Evolutionary conservation across 2,888 invertebrate genomes (phyloP).

Genomic region (Apamea crenata): DNA sequence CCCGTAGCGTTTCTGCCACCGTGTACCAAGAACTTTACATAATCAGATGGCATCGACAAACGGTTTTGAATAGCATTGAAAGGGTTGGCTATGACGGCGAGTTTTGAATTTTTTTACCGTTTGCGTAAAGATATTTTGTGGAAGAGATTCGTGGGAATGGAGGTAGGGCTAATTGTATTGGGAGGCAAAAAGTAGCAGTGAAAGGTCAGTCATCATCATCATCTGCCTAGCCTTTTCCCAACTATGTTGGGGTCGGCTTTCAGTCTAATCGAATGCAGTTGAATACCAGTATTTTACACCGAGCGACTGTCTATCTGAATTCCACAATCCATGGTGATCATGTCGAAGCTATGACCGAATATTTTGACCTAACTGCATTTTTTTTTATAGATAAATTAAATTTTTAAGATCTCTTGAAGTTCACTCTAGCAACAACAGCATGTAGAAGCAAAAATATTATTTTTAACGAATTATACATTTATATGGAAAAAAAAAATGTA

Average conservation of each 20-base stretch:
- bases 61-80: conserved; percentile 55
- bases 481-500: too few relatives aligned
- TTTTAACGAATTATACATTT: too few relatives aligned
- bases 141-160: neutral
- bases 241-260: too few relatives aligned
- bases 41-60: conserved; percentile 70
- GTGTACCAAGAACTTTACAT: conserved; percentile 67
- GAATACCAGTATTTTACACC: too few relatives aligned
- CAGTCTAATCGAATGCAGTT: too few relatives aligned
- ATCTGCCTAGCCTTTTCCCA: neutral
- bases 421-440: neutral
- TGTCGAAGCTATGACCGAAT: neutral
- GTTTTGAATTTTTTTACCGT: conserved; percentile 60
- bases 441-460: neutral
- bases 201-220: neutral
- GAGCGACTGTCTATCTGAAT: too few relatives aligned
- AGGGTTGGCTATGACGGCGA: conserved; percentile 51
- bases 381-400: neutral
- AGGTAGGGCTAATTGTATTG: conserved; percentile 2
- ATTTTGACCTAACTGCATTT: neutral
- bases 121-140: conserved; percentile 11
- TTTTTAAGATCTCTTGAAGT: neutral
- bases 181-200: too few relatives aligned
- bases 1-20: conserved; percentile 44
- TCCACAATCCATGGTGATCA: neutral